Base-by-base conservation (phyloP, 2,888 invertebrate species). In the Andricus curvator region DNA sequence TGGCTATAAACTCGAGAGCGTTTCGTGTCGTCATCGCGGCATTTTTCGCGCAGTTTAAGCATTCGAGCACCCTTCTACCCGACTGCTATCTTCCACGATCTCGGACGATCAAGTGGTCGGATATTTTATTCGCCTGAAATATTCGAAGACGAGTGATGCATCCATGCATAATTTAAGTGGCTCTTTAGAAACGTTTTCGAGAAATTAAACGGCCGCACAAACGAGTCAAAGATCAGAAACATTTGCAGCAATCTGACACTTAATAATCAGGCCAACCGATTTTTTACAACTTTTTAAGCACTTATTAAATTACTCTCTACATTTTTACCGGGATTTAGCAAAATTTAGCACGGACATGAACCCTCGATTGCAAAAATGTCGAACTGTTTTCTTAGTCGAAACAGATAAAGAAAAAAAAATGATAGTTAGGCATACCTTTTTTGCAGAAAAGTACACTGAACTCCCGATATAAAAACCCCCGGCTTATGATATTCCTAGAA, bases 101-200 rank as follows among this genome's bases (percentile, higher is more conserved):
- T 89, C 86, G 85, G 84, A 83, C 81, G 83, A 88, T 88, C 88
- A 89, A 90, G 88, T 87, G 83, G 82, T 84, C 84, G 89, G 85
- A 89, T 88, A 88, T 88, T 89, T 86, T 85, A 83, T 84, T 86
- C 88, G 88, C 87, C 83, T 82, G 86, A 87, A 83, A 83, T 85
- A 87, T 86, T 84, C 85, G 81, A 48, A 82, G 78, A 78, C 81
- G 77, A 65, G 77, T 78, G 74, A 76, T 41, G 78, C 78, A 80
- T 81, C 80, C 77, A 56, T 81, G 82, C 70, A 78, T 77, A 79
- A 80, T 33, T 74, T 56, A 74, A 74, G 51, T 64, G 78, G 76
- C 70, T 82, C 77, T 81, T 79, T 64, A 51, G 51, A 65, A 78
- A 79, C 76, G 67, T 81, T 84, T 80, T 83, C 80, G 65, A 83